These are phyloP conservation scores for Drosophila testacea DNA, from an alignment of 2,888 invertebrate species.

Conservation along the genomic window DNA sequence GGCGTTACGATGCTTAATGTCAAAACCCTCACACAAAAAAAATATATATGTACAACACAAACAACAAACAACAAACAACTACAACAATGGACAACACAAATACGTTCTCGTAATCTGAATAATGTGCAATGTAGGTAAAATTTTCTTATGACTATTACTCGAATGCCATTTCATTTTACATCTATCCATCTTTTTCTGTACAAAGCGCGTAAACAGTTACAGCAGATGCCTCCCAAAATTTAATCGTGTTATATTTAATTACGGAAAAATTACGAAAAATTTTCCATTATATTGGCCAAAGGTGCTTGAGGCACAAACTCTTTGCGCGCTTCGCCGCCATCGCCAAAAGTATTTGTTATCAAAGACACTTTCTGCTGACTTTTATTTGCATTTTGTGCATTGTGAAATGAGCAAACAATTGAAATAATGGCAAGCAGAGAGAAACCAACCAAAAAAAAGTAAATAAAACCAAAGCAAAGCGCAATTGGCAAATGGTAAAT, in stretches of 20 bases:
- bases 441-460: conserved; percentile 22
- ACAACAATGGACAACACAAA: conserved; percentile 45
- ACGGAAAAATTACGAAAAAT: background rate
- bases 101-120: conserved; percentile 32
- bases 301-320: conserved; percentile 42
- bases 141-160: conserved; percentile 50
- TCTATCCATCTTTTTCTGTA: conserved; percentile 21
- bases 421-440: conserved; percentile 54
- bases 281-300: conserved; percentile 31
- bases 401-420: conserved; percentile 74
- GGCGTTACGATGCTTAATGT: conserved; percentile 34
- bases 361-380: conserved; percentile 69
- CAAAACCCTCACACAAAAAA: conserved; percentile 31
- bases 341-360: conserved; percentile 42
- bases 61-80: conserved; percentile 44
- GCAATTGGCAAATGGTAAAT: conserved; percentile 8
- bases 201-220: conserved; percentile 62
- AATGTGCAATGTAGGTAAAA: conserved; percentile 72
- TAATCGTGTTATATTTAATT: conserved; percentile 20
- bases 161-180: conserved; percentile 43
- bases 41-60: conserved; percentile 25
- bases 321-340: conserved; percentile 61
- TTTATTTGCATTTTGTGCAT: conserved; percentile 70
- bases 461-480: conserved; percentile 23
- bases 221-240: conserved; percentile 5